These are phyloP conservation scores for Clistopyga incitator DNA, from an alignment of 2,888 invertebrate genomes.

Conservation along the genomic window DNA sequence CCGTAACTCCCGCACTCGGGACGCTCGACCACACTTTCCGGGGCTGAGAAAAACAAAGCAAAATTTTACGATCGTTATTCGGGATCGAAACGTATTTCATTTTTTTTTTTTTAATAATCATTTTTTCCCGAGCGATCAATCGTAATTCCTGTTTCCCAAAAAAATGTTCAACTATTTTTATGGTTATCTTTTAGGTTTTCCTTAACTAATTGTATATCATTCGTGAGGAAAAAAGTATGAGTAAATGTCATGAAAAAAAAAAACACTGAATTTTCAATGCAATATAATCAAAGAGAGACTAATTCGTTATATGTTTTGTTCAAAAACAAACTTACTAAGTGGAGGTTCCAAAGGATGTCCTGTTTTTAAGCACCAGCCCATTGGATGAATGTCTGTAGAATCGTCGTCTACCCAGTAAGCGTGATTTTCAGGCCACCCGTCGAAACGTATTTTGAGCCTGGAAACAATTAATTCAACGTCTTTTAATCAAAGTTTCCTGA, in stretches of 20 bases:
- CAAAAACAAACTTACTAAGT: conserved; percentile 86
- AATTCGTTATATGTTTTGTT: background rate
- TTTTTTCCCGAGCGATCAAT: too few relatives aligned
- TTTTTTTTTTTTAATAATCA: too few relatives aligned
- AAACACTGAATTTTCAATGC: background rate
- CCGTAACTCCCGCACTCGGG: conserved; percentile 93
- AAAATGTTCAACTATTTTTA: too few relatives aligned
- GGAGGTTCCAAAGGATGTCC: conserved; percentile 95
- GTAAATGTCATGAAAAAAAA: too few relatives aligned
- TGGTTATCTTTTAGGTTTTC: too few relatives aligned
- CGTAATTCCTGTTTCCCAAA: too few relatives aligned
- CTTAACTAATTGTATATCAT: background rate
- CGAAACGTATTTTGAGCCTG: conserved; percentile 89
- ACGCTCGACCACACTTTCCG: conserved; percentile 87
- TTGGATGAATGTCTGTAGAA: conserved; percentile 95
- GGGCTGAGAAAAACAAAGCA: conserved; percentile 84
- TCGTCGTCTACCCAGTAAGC: conserved; percentile 97
- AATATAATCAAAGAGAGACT: background rate
- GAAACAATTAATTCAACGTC: background rate
- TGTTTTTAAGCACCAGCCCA: conserved; percentile 96
- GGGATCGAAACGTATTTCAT: background rate
- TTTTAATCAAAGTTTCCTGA: background rate
- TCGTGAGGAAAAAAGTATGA: background rate
- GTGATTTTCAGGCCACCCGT: conserved; percentile 94
- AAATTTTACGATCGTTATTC: background rate